Evolutionary conservation across 2,113 vertebrate species (phyloP), one percentile per base, ranked within the genome.

Genomic region (Tinamus guttatus): DNA sequence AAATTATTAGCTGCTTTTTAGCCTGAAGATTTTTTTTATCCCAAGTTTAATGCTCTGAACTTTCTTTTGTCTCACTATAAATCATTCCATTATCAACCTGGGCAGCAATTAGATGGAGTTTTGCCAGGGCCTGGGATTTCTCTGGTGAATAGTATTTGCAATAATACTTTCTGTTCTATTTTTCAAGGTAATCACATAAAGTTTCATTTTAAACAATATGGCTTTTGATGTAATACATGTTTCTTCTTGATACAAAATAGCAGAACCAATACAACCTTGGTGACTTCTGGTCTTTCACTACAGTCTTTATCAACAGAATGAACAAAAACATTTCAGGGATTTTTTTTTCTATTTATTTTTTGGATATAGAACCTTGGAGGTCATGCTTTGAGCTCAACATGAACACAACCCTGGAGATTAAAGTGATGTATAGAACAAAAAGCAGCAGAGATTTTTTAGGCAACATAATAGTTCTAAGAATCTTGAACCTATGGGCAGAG

Each of bases 401-500:
- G 43, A 85, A 88, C 65, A 49, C 69, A 87, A 82, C 64, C 47
- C 34, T 65, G 81, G 86, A 81, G 82, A 89, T 54, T 83, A 95
- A 92, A 90, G 86, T 18, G 51, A 13, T 11, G 13, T n/a, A 27
- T 18, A 69, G 85, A 52, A 81, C 47, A 75, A 81, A 81, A 34
- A 89, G 58, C 88, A 59, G 41, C 41, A 13, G 7, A 78, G 25
- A 43, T 18, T 45, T 45, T 88, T 85, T 40, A 73, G 56, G 62
- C 30, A 88, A 81, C 36, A 58, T 16, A 18, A 88, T 58, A 49
- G 40, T 51, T 87, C 73, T 32, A 71, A 69, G 80, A 81, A 87
- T 7, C 43, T 62, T 62, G 63, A 81, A 58, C 30, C 65, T 84
- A 82, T 19, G 49, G 80, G 77, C 47, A 73, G 74, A 89, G 43